Base-by-base conservation (phyloP, 2,113 vertebrate genomes). In the Aythya baeri region DNA sequence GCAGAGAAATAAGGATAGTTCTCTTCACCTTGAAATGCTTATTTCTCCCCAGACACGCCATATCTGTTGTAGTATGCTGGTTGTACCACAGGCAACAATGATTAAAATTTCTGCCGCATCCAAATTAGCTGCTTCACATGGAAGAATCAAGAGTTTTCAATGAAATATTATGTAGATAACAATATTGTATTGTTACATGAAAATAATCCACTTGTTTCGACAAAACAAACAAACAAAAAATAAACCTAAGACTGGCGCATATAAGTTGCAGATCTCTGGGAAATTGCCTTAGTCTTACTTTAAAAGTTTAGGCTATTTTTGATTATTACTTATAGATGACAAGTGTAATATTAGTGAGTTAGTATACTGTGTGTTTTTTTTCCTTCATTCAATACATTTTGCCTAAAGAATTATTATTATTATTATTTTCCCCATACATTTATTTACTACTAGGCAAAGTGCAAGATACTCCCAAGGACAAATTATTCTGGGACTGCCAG, bases 41-140 rank as follows among this genome's bases (percentile, higher is more conserved):
- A 1, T 62, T 58, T 41, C 27, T 82, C 21, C 74, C 34, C 25
- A 67, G 66, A 62, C 11, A 62, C 11, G 66, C 29, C 18, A 18
- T 18, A 62, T 14, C 12, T 67, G 8, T 49, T 54, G 13, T 20
- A 65, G 11, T 32, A 36, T 41, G 26, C 4, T 49, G 6, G 14
- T 50, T 44, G 15, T 26, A 70, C 22, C 5, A 62, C 18, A 27
- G 0, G 0, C 32, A 71, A 58, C 9, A 41, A 3, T 2, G 3
- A 8, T 27, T n/a, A 49, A 86, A 85, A 75, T 49, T 74, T 82
- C 66, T 66, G 12, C 38, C 91, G 52, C 21, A 50, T 49, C 6
- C 22, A 78, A 62, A 83, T 58, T 34, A 79, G 4, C 5, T n/a
- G 2, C 16, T 86, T 67, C 11, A n/a, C 17, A 7, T 75, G 16